phyloP scores from a whole-genome alignment of 30 jellyfish, hydroid and myxozoan genomes.

The Phacellophora camtschatica region DNA sequence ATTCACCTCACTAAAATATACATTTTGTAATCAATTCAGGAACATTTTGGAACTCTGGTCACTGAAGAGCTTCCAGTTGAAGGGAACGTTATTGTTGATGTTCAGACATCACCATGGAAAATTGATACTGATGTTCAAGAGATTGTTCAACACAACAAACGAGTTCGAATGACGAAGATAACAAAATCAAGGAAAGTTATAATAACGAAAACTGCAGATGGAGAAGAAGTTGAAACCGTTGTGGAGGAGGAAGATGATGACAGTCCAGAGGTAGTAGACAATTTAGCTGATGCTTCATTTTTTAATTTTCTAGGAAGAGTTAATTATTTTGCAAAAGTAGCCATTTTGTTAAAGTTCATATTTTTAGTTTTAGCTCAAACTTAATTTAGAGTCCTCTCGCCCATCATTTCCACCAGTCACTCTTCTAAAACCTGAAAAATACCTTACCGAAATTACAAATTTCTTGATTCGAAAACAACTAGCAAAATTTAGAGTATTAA shows the following conservation, averaged over 20 bases:
- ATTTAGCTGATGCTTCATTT: too few species aligned
- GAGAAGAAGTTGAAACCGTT: slow-evolving; percentile 63
- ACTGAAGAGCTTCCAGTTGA: slow-evolving; percentile 1
- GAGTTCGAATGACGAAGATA: slow-evolving; percentile 48
- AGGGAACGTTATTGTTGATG: slow-evolving; percentile 26
- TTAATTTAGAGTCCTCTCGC: too few species aligned
- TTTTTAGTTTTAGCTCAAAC: too few species aligned
- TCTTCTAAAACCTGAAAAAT: too few species aligned
- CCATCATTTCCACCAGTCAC: too few species aligned
- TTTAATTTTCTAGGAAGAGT: too few species aligned
- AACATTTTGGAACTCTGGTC: neutral
- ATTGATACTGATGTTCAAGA: slow-evolving; percentile 36
- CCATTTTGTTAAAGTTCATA: too few species aligned
- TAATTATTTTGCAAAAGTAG: too few species aligned
- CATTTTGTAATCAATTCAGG: neutral
- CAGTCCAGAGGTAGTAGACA: slow-evolving; percentile 23
- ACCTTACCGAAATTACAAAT: too few species aligned
- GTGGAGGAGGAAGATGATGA: slow-evolving; percentile 63
- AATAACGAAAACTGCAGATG: slow-evolving; percentile 51
- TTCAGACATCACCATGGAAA: slow-evolving; percentile 59
- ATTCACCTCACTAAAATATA: neutral
- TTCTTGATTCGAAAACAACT: too few species aligned
- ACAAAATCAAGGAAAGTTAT: slow-evolving; percentile 41
- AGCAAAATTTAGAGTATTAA: too few species aligned
- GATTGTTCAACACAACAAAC: slow-evolving; percentile 39